Evolutionary conservation across 2,888 invertebrate genomes (phyloP).

Genomic region (Crioceris asparagi): DNA sequence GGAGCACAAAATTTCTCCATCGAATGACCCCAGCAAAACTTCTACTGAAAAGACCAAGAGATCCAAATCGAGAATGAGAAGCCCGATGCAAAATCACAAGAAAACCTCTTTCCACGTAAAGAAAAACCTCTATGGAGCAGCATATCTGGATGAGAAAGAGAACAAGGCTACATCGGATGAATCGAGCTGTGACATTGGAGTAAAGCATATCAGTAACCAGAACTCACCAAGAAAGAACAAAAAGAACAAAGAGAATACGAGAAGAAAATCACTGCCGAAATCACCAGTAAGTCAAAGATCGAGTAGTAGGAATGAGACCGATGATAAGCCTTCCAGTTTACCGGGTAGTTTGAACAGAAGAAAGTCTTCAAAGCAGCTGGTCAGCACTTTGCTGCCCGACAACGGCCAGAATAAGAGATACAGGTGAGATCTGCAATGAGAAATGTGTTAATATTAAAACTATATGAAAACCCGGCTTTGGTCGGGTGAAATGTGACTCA

Average conservation of each 20-base stretch:
- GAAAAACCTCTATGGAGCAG: conserved; percentile 14
- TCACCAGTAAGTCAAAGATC: conserved; percentile 43
- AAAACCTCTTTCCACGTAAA: conserved; percentile 27
- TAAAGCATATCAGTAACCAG: conserved; percentile 21
- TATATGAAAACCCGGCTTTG: no score
- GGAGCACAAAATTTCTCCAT: conserved; percentile 22
- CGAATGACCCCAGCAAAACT: conserved; percentile 24
- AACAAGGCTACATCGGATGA: conserved; percentile 37
- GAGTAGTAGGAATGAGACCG: conserved; percentile 26
- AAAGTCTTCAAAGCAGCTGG: conserved; percentile 39
- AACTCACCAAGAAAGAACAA: conserved; percentile 49
- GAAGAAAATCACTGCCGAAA: conserved; percentile 52
- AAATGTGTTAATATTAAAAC: no score
- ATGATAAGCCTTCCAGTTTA: conserved; percentile 34
- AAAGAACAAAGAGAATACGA: conserved; percentile 54
- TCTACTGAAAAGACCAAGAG: conserved; percentile 33
- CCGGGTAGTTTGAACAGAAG: conserved; percentile 49
- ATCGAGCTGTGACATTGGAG: conserved; percentile 34
- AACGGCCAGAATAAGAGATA: conserved; percentile 6
- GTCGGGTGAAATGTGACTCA: no score
- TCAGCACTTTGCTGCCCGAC: conserved; percentile 5
- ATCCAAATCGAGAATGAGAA: conserved; percentile 33
- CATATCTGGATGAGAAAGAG: conserved; percentile 17
- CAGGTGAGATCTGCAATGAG: conserved; percentile 7
- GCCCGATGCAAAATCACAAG: conserved; percentile 33